Percentiles rank a stretch among this genome's conserved stretches.
phyloP scores from a whole-genome alignment of 1,140 invertebrate species.

The Plectus sambesii region DNA sequence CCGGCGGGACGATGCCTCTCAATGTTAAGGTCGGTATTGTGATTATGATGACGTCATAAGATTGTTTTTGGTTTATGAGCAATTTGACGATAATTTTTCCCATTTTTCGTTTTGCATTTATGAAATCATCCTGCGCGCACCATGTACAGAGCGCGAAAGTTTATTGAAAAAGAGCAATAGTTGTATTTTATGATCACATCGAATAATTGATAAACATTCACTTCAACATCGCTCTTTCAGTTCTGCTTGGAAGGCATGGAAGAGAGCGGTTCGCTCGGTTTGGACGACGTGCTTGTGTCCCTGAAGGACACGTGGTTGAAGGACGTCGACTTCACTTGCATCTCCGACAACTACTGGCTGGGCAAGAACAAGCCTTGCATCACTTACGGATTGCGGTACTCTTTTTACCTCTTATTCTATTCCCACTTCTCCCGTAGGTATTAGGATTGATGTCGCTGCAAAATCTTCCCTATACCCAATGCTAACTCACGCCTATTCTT shows the following conservation, averaged over 20 bases:
- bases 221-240: constrained; percentile 47
- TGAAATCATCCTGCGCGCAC: no score
- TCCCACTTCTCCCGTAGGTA: no score
- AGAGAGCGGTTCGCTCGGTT: constrained; percentile 84
- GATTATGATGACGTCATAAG: no score
- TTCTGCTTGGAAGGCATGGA: constrained; percentile 98
- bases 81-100: no score
- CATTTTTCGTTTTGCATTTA: no score
- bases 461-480: no score
- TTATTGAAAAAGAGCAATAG: no score
- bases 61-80: no score
- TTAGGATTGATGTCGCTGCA: no score
- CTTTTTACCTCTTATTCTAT: not conserved
- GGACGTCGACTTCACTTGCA: constrained; percentile 83
- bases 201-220: no score
- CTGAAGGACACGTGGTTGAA: constrained; percentile 61
- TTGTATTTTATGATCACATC: no score
- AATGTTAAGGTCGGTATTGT: constrained; percentile 82
- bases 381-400: constrained; percentile 75
- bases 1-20: constrained; percentile 63
- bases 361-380: constrained; percentile 90
- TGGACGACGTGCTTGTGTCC: constrained; percentile 69
- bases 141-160: no score
- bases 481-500: not conserved
- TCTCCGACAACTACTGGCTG: constrained; percentile 98